phyloP scores from a whole-genome alignment of 2,113 vertebrate genomes.

The Neopipo cinnamomea region DNA sequence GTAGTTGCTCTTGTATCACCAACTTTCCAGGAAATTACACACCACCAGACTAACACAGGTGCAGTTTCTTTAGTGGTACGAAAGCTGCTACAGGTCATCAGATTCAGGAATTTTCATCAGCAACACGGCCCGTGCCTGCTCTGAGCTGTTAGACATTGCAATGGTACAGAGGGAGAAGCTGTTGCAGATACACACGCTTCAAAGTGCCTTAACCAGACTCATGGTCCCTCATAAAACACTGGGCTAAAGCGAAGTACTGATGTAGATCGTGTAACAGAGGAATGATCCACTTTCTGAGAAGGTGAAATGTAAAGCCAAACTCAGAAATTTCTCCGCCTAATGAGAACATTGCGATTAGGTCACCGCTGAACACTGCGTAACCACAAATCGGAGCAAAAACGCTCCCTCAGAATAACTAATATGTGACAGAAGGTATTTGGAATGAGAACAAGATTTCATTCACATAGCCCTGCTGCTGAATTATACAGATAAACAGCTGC shows the following conservation, averaged over 20 bases:
- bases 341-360: not conserved
- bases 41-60: not conserved
- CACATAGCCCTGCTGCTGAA: not conserved
- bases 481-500: not conserved
- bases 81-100: not conserved
- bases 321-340: not conserved
- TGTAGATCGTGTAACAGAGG: not conserved
- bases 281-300: not conserved
- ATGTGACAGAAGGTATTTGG: slow-evolving; percentile 27
- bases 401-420: slow-evolving; percentile 23
- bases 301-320: not conserved
- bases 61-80: not conserved
- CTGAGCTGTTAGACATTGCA: not conserved
- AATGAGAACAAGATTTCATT: slow-evolving; percentile 32
- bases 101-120: not conserved
- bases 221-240: not conserved
- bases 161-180: not conserved
- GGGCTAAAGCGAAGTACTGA: not conserved
- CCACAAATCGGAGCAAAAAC: not conserved
- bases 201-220: not conserved
- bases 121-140: not conserved
- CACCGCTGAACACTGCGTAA: not conserved
- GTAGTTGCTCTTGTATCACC: not conserved
- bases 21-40: not conserved
- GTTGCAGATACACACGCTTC: not conserved